These are phyloP conservation scores for Melanotaenia nigrans DNA, from an alignment of 2,797 vertebrate species.

Conservation along the genomic window DNA sequence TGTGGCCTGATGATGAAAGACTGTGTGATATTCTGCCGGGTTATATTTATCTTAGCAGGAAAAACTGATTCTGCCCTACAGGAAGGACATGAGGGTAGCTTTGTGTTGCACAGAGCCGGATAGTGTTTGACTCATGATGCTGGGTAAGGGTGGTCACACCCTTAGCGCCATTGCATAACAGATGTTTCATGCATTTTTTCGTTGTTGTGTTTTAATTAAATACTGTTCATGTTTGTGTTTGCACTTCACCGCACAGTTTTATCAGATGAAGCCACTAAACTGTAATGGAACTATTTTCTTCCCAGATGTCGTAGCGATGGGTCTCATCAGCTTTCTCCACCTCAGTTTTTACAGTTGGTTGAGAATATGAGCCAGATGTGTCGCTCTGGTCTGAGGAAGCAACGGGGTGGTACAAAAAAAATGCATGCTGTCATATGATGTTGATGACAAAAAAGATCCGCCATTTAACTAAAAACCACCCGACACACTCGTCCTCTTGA, in stretches of 20 bases:
- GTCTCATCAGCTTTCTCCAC: slow-evolving; percentile 51
- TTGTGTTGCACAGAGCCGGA: slow-evolving; percentile 31
- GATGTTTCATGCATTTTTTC: slow-evolving; percentile 38
- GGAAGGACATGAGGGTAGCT: slow-evolving; percentile 46
- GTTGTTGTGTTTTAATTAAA: slow-evolving; percentile 19
- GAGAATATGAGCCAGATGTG: slow-evolving; percentile 43
- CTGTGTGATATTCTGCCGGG: slow-evolving; percentile 36
- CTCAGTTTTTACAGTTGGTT: slow-evolving; percentile 35
- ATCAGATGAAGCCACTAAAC: slow-evolving; percentile 33
- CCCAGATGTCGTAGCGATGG: slow-evolving; percentile 50
- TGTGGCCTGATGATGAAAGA: slow-evolving; percentile 52
- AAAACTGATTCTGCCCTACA: slow-evolving; percentile 52
- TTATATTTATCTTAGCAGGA: slow-evolving; percentile 52
- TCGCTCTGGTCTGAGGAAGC: background rate
- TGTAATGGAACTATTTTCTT: slow-evolving; percentile 29
- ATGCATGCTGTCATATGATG: background rate
- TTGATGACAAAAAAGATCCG: background rate
- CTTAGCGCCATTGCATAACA: slow-evolving; percentile 30
- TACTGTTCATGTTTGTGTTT: slow-evolving; percentile 18
- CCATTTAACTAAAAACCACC: background rate
- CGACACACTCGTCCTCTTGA: background rate
- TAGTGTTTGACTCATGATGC: slow-evolving; percentile 53
- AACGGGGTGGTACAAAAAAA: background rate
- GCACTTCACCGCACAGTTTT: slow-evolving; percentile 25
- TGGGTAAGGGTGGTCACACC: slow-evolving; percentile 66